Base-by-base conservation (phyloP, 2,888 invertebrate genomes). In the Clivina fossor region DNA sequence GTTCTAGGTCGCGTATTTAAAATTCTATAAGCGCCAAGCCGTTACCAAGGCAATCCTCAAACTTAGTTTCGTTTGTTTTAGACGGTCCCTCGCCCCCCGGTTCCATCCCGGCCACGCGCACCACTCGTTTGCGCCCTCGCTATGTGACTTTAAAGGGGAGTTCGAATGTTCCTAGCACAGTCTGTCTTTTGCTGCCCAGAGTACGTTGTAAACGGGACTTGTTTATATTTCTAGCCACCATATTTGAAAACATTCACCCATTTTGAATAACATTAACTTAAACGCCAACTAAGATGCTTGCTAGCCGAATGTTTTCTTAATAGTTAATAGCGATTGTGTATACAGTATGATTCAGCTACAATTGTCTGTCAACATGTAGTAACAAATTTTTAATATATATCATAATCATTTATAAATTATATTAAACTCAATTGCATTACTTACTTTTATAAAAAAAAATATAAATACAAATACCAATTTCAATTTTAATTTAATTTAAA, bases 11-110 rank as follows among this genome's bases (percentile, higher is more conserved):
- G 18, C 32, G 35, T 53, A 53, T 53, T 53, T 53, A 53, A 53
- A 53, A 44, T 53, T 53, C 53, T 44, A 24, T 9, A 16, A 37
- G 20, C 53, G 30, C 20, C 9, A 11, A 9, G 19, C 26, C 44
- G 53, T 53, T 53, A 30, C 53, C 44, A 44, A 43, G 26, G 53
- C 53, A 53, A 53, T 43, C 37, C 35, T 33, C 16, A 44, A 53
- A 53, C 53, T 53, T 44, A 53, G 53, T 53, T 53, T 53, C 37
- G 44, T 53, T 53, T 53, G 53, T 53, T 53, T 53, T 43, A 50
- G 16, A 19, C 30, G 30, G n/a, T 11, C 49, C 35, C 37, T 13
- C 28, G 30, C 46, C 46, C 35, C 32, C n/a, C 37, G 13, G 24
- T 48, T 16, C 35, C 35, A 20, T 37, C 19, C 38, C 16, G 15